Evolutionary conservation across 2,888 invertebrate genomes (phyloP), one percentile per base, ranked within the genome.

Genomic region (Chromoteleia sp.): DNA sequence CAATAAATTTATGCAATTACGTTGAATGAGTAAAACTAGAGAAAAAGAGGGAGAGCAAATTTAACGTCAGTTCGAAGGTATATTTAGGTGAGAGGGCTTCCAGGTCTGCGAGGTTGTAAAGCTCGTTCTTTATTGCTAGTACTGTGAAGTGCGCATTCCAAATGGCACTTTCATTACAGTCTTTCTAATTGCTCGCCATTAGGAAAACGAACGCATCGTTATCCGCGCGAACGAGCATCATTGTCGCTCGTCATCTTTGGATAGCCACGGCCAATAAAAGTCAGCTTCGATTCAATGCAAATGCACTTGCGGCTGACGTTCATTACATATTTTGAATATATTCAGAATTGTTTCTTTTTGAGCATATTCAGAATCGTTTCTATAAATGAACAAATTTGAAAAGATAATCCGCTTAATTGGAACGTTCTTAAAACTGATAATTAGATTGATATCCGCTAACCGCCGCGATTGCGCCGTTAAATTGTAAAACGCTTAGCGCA

Each of bases 131-230:
- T 90, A 90, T 89, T 86, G 87, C 86, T 80, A 84, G 84, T 82
- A 83, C 87, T 75, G 85, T 85, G 86, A 86, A 88, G 85, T 84
- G 84, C 86, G 85, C 86, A 86, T 87, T 88, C 86, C 88, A 84
- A 88, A 89, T 89, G 89, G 86, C 89, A 89, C 89, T 90, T 89
- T 90, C 88, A 90, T 90, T 89, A 87, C 88, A 84, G 86, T 89
- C 87, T 87, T 90, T 89, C 89, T 90, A 90, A 90, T 89, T 90
- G 89, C 89, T 88, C 86, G 87, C 86, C 87, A 85, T 88, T 86
- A 86, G 86, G 85, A 86, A 85, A 88, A 87, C 86, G 84, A 84
- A 80, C 81, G 83, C 79, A 65, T 70, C 81, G 79, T 79, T 71
- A 85, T 74, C 79, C 68, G 77, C 80, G 70, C 75, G 77, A 59